Conservation (phyloP, 2,888 invertebrate genomes). For the Encarsia formosa region DNA sequence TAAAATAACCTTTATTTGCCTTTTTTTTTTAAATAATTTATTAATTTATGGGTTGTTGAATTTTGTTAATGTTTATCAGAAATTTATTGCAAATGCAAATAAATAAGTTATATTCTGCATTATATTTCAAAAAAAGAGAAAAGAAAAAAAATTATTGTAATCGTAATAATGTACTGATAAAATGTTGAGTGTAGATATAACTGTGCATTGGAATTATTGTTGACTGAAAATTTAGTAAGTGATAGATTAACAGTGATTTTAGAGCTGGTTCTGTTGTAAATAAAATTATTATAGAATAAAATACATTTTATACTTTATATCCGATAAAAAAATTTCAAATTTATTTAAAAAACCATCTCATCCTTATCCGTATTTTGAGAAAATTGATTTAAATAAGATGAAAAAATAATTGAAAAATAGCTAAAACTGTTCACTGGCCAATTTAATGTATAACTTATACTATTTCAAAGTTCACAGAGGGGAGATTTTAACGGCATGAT, state of each 20-base stretch:
- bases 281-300: slow-evolving; percentile 13
- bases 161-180: too few relatives aligned
- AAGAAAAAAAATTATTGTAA: too few relatives aligned
- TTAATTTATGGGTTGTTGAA: slow-evolving; percentile 10
- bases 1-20: background rate
- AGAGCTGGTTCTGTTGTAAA: slow-evolving; percentile 13
- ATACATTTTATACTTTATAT: slow-evolving; percentile 13
- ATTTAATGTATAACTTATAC: too few relatives aligned
- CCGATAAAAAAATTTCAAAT: too few relatives aligned
- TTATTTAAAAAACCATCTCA: too few relatives aligned
- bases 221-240: slow-evolving; percentile 11
- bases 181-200: background rate
- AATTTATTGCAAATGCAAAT: background rate
- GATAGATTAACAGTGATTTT: background rate
- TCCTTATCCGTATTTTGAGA: too few relatives aligned
- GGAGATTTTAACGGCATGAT: too few relatives aligned
- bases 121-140: background rate
- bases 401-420: too few relatives aligned
- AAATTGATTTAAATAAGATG: too few relatives aligned
- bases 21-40: background rate
- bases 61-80: slow-evolving; percentile 1
- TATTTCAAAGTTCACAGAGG: too few relatives aligned
- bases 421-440: too few relatives aligned
- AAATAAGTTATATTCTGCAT: background rate
- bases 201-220: background rate